A percentile compares a stretch with the other conserved stretches of the same genome.
Evolutionary conservation across 2,888 invertebrate species (phyloP).

Genomic region (Parnassius orleans): DNA sequence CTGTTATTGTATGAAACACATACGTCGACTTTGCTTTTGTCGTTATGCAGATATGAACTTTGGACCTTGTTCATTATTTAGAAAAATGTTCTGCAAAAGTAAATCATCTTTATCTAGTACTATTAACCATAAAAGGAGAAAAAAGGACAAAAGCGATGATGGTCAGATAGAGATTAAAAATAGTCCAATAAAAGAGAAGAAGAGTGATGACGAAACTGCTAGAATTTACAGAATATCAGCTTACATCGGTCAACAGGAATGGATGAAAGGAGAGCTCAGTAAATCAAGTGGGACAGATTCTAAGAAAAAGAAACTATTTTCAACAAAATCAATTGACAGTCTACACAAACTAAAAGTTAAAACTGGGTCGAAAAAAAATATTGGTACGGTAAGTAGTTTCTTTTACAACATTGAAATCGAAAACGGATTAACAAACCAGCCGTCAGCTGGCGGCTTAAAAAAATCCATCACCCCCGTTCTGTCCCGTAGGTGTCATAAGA

Average conservation of each 20-base stretch:
- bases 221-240: slow-evolving; percentile 46
- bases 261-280: slow-evolving; percentile 32
- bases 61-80: slow-evolving; percentile 20
- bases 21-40: slow-evolving; percentile 21
- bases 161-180: neutral
- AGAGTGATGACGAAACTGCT: slow-evolving; percentile 35
- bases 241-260: slow-evolving; percentile 46
- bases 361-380: slow-evolving; percentile 6
- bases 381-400: neutral
- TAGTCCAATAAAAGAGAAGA: slow-evolving; percentile 21
- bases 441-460: too few species aligned
- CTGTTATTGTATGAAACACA: slow-evolving; percentile 20
- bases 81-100: slow-evolving; percentile 26
- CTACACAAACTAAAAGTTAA: slow-evolving; percentile 16
- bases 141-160: slow-evolving; percentile 38
- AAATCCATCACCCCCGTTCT: too few species aligned
- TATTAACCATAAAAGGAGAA: slow-evolving; percentile 51
- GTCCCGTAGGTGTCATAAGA: too few species aligned
- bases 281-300: slow-evolving; percentile 15
- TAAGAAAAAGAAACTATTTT: slow-evolving; percentile 13
- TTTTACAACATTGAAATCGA: too few species aligned
- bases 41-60: slow-evolving; percentile 10
- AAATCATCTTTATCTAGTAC: slow-evolving; percentile 31
- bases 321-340: slow-evolving; percentile 12
- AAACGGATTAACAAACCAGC: too few species aligned